Conservation (phyloP, 2,888 invertebrate species). For the Dolomedes plantarius region DNA sequence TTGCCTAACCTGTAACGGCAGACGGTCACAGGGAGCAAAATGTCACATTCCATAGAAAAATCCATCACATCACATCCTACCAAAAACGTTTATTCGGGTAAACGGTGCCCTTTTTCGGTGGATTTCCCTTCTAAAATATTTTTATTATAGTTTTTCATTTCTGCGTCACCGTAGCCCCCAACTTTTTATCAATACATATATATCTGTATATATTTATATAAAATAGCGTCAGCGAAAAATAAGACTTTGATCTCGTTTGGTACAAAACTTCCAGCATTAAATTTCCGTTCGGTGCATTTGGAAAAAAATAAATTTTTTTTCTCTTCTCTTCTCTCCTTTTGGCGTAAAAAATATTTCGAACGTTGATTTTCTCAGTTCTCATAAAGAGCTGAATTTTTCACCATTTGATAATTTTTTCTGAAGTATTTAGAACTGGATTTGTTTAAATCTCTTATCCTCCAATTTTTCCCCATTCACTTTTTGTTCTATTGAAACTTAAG, state of each 20-base stretch:
- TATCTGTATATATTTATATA: slow-evolving; percentile 58
- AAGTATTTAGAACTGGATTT: slow-evolving; percentile 34
- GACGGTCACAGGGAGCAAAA: not conserved
- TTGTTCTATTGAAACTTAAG: not conserved
- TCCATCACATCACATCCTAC: not conserved
- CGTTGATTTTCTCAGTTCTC: not conserved
- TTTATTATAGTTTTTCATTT: slow-evolving; percentile 23
- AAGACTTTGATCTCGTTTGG: slow-evolving; percentile 65
- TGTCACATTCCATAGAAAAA: not conserved
- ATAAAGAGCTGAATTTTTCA: not conserved
- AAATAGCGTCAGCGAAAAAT: slow-evolving; percentile 67
- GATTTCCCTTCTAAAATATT: slow-evolving; percentile 1
- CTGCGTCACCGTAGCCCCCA: not conserved
- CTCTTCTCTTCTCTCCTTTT: slow-evolving; percentile 13
- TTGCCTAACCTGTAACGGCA: not conserved
- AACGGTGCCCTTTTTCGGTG: slow-evolving; percentile 4
- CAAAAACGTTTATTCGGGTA: slow-evolving; percentile 7
- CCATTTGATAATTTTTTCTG: slow-evolving; percentile 13
- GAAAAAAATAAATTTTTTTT: too few species aligned
- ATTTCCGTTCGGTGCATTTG: slow-evolving; percentile 42
- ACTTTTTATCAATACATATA: not conserved
- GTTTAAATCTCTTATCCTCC: not conserved
- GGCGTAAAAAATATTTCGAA: slow-evolving; percentile 13
- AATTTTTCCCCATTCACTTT: not conserved
- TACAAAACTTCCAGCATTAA: slow-evolving; percentile 68